A percentile compares a stretch with the other conserved stretches of the same genome.
These are phyloP conservation scores for Leptopilina boulardi DNA, from an alignment of 1,140 invertebrate genomes.

Conservation along the genomic window DNA sequence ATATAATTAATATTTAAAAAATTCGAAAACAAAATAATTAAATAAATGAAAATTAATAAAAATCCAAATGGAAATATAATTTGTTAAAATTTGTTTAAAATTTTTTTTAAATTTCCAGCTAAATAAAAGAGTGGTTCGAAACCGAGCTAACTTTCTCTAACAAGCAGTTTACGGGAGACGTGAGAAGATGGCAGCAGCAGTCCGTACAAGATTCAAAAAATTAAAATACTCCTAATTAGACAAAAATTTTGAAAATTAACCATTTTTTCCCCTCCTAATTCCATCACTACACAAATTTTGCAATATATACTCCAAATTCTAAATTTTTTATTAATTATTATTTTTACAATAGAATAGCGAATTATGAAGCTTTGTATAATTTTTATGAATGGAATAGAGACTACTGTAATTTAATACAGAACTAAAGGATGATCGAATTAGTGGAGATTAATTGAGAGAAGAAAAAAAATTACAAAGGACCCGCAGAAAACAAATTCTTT, in stretches of 20 bases:
- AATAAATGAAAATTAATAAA: no score
- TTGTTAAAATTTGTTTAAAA: no score
- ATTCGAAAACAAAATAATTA: no score
- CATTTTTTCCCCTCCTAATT: no score
- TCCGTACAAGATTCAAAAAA: constrained; percentile 27
- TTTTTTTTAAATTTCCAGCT: constrained; percentile 1
- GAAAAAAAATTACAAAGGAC: constrained; percentile 48
- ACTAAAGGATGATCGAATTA: background rate
- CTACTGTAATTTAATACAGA: background rate
- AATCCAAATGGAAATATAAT: no score
- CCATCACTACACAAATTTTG: no score
- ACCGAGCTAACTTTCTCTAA: constrained; percentile 49
- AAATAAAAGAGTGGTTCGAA: constrained; percentile 53
- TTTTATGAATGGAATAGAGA: background rate
- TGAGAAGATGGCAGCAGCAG: constrained; percentile 61
- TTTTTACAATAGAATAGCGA: no score
- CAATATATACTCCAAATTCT: no score
- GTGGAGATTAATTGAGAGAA: constrained; percentile 20
- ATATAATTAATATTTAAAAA: no score
- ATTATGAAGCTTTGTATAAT: no score
- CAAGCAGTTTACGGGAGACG: constrained; percentile 40
- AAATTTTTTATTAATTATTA: no score
- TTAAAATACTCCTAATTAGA: background rate
- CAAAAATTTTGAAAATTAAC: background rate
- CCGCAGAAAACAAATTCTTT: constrained; percentile 42